These are phyloP conservation scores for Dendrolimus punctatus DNA, from an alignment of 1,140 invertebrate species.

Conservation along the genomic window DNA sequence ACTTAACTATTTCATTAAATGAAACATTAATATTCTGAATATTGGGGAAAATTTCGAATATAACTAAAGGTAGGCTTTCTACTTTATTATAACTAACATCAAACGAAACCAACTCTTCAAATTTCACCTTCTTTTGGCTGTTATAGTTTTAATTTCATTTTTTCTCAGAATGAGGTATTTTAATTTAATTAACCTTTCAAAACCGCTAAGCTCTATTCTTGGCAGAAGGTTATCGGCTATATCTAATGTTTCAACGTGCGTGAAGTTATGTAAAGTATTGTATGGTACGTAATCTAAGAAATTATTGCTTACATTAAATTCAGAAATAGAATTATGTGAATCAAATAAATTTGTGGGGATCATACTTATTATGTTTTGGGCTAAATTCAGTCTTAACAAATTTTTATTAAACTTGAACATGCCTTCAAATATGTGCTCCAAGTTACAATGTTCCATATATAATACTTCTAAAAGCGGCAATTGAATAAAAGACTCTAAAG, in stretches of 20 bases:
- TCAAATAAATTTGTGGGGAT: slow-evolving; percentile 46
- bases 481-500: slow-evolving; percentile 49
- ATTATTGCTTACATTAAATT: slow-evolving; percentile 63
- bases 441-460: slow-evolving; percentile 59
- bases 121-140: slow-evolving; percentile 41
- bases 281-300: slow-evolving; percentile 59
- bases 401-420: slow-evolving; percentile 57
- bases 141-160: slow-evolving; percentile 58
- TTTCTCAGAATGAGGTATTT: slow-evolving; percentile 56
- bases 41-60: slow-evolving; percentile 59
- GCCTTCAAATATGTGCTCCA: slow-evolving; percentile 54
- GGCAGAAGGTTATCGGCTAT: slow-evolving; percentile 57
- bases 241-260: slow-evolving; percentile 51
- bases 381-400: slow-evolving; percentile 51
- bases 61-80: slow-evolving; percentile 38
- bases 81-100: slow-evolving; percentile 60
- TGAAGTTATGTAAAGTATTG: slow-evolving; percentile 52
- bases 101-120: slow-evolving; percentile 40
- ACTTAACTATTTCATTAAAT: slow-evolving; percentile 49
- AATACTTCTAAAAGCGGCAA: slow-evolving; percentile 58
- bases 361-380: slow-evolving; percentile 59
- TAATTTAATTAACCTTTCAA: slow-evolving; percentile 49
- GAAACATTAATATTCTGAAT: slow-evolving; percentile 60
- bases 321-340: slow-evolving; percentile 41
- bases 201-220: slow-evolving; percentile 53